phyloP scores from a whole-genome alignment of 2,113 vertebrate species.

The Phoenicopterus ruber region DNA sequence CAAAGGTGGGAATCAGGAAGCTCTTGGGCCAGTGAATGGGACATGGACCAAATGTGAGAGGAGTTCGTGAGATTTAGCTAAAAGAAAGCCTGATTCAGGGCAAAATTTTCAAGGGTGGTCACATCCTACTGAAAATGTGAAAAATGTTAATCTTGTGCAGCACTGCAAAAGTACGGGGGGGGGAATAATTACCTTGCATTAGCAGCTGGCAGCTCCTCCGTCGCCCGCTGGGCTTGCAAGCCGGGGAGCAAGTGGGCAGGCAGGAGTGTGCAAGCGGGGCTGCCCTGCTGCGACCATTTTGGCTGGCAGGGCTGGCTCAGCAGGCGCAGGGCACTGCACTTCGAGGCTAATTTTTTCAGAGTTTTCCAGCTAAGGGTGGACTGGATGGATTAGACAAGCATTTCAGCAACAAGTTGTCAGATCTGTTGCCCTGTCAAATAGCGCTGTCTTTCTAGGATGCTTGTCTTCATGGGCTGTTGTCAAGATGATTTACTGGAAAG shows the following conservation, averaged over 20 bases:
- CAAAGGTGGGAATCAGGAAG: neutral
- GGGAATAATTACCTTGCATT: neutral
- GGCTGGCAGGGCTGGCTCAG: neutral
- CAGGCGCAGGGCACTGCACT: neutral
- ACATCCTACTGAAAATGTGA: neutral
- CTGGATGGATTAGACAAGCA: neutral
- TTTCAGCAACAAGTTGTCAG: neutral
- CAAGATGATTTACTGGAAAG: neutral
- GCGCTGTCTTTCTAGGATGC: neutral
- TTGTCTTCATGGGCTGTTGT: neutral
- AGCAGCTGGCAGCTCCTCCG: neutral
- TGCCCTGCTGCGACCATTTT: neutral
- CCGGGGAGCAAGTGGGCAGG: neutral
- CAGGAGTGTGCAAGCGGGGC: accelerated
- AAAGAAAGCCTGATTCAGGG: neutral
- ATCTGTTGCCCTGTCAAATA: neutral
- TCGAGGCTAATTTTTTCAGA: neutral
- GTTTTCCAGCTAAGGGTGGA: neutral
- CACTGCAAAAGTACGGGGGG: neutral
- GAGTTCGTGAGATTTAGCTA: neutral
- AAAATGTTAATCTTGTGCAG: neutral
- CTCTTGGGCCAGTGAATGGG: neutral
- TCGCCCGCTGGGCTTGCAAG: neutral
- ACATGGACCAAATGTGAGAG: neutral
- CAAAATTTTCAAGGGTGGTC: neutral